phyloP scores from a whole-genome alignment of 2,113 vertebrate species.

The Podarcis cretensis region DNA sequence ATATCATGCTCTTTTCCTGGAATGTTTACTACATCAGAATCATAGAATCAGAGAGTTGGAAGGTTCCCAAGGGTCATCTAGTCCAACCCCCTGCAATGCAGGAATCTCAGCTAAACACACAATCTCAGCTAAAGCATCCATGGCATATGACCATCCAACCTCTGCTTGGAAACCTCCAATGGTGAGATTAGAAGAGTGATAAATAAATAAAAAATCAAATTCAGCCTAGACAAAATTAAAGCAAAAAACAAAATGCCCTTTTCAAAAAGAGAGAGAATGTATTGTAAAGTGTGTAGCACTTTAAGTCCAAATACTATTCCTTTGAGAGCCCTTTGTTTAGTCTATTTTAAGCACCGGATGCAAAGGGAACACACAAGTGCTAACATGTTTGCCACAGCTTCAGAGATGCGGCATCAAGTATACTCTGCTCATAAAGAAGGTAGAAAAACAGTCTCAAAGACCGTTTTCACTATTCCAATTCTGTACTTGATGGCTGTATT shows the following conservation, averaged over 20 bases:
- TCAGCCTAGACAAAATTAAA: background rate
- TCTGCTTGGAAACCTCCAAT: no score
- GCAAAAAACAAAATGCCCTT: background rate
- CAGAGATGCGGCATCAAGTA: constrained; percentile 38
- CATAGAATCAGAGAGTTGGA: background rate
- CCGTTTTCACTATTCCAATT: background rate
- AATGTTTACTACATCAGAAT: background rate
- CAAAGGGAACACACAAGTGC: constrained; percentile 56
- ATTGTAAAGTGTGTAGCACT: constrained; percentile 17
- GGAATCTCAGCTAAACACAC: no score
- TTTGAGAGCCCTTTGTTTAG: constrained; percentile 47
- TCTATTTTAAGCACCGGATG: constrained; percentile 49
- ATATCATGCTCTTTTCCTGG: background rate
- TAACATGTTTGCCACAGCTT: constrained; percentile 38
- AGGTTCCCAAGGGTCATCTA: no score
- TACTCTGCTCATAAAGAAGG: constrained; percentile 16
- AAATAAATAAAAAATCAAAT: background rate
- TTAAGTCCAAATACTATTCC: constrained; percentile 32
- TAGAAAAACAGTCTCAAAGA: background rate
- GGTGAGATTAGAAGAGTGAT: background rate
- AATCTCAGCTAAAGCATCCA: no score
- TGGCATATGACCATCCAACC: no score
- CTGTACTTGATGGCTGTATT: background rate
- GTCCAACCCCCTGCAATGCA: no score
- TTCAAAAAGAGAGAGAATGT: background rate